Conservation (phyloP, 2,797 vertebrate species). For the Bovichtus diacanthus region DNA sequence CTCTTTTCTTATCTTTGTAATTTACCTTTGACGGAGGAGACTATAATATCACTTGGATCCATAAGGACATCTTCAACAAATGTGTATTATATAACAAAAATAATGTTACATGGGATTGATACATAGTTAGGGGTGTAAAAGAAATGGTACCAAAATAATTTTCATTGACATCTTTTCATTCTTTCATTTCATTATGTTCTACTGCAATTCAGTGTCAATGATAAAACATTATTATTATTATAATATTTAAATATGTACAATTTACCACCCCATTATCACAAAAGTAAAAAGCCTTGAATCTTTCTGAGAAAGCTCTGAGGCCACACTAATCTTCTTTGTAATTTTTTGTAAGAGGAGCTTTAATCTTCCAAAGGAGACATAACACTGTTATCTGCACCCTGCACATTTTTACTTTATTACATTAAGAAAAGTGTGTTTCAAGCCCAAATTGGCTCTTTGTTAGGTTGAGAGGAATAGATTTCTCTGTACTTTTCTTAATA, state of each 20-base stretch:
- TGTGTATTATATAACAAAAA: neutral
- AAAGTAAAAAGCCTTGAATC: neutral
- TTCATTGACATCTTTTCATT: neutral
- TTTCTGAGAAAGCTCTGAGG: neutral
- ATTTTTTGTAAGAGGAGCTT: neutral
- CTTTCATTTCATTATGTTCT: neutral
- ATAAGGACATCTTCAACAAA: neutral
- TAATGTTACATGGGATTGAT: neutral
- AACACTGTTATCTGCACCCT: neutral
- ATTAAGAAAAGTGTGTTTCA: neutral
- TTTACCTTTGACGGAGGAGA: neutral
- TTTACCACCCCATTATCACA: neutral
- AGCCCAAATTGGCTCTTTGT: neutral
- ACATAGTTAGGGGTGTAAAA: neutral
- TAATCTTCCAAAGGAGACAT: neutral
- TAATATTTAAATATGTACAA: neutral
- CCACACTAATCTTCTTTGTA: neutral
- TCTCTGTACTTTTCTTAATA: neutral
- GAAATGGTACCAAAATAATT: neutral
- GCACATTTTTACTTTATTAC: neutral
- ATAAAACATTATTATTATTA: neutral
- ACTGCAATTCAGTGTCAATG: neutral
- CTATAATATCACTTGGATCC: neutral
- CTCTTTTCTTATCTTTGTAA: neutral
- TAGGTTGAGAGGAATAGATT: neutral